A percentile compares a stretch with the other conserved stretches of the same genome.
These are phyloP conservation scores for Lacerta bilineata DNA, from an alignment of 2,797 vertebrate genomes.

Conservation along the genomic window DNA sequence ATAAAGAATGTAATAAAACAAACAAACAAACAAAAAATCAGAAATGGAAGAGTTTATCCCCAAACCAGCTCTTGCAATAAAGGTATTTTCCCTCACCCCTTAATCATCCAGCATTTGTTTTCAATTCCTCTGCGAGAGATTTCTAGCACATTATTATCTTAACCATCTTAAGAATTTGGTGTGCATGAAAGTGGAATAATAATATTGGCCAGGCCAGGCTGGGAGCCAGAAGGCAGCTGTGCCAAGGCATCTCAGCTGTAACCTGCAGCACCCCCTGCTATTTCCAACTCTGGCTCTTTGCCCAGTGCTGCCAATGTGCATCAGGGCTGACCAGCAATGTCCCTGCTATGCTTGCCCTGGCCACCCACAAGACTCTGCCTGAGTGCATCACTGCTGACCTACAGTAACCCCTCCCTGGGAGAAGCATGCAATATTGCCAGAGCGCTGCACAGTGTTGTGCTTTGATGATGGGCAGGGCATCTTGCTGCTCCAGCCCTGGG, in stretches of 20 bases:
- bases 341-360: constrained; percentile 23
- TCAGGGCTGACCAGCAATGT: constrained; percentile 48
- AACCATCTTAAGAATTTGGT: constrained; percentile 3
- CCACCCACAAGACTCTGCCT: constrained; percentile 36
- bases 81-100: constrained; percentile 13
- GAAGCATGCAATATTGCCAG: not conserved
- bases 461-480: not conserved
- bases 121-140: constrained; percentile 29
- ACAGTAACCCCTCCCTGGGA: constrained; percentile 17
- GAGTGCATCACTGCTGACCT: constrained; percentile 41
- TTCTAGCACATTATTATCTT: constrained; percentile 35
- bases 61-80: constrained; percentile 40
- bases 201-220: constrained; percentile 44
- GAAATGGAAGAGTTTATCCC: constrained; percentile 31
- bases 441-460: constrained; percentile 12
- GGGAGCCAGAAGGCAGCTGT: constrained; percentile 53
- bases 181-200: constrained; percentile 28
- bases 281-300: constrained; percentile 31
- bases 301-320: constrained; percentile 61
- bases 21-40: not conserved
- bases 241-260: constrained; percentile 52
- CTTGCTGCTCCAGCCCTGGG: constrained; percentile 35
- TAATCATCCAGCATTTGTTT: constrained; percentile 17
- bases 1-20: constrained; percentile 9
- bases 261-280: constrained; percentile 56